Conservation (phyloP, 2,888 invertebrate species). For the Congeria kusceri region DNA sequence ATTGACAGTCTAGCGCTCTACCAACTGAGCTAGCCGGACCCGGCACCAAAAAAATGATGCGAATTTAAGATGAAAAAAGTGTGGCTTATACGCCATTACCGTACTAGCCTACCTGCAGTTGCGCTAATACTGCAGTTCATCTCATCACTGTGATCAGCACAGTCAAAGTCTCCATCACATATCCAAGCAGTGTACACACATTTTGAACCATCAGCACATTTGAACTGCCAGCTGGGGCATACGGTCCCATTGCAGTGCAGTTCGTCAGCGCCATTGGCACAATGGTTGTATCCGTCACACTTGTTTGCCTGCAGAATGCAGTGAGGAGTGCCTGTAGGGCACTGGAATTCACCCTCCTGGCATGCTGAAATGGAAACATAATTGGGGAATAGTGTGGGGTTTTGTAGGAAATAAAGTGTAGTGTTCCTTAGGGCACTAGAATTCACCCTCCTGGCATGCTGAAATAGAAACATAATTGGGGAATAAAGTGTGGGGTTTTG, state of each 20-base stretch:
- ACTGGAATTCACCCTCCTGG: conserved; percentile 54
- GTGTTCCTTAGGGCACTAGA: too few relatives aligned
- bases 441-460: too few relatives aligned
- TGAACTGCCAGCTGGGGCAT: conserved; percentile 83
- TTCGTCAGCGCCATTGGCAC: conserved; percentile 80
- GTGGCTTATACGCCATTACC: too few relatives aligned
- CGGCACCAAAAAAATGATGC: too few relatives aligned
- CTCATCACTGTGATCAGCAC: conserved; percentile 92
- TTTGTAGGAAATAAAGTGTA: too few relatives aligned
- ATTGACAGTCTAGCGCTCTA: too few relatives aligned
- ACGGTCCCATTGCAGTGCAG: conserved; percentile 49
- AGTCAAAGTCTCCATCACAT: conserved; percentile 74
- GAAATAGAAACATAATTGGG: too few relatives aligned
- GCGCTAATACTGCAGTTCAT: conserved; percentile 26
- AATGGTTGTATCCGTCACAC: conserved; percentile 79
- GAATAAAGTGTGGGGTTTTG: too few relatives aligned
- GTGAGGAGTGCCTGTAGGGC: conserved; percentile 48
- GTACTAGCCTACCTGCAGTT: not conserved
- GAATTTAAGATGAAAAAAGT: too few relatives aligned
- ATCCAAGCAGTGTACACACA: conserved; percentile 88
- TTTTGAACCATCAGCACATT: conserved; percentile 86
- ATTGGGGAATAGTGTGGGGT: too few relatives aligned
- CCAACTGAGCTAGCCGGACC: too few relatives aligned
- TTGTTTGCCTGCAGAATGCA: conserved; percentile 71
- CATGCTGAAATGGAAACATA: conserved; percentile 17